Conservation (phyloP, 2,113 vertebrate genomes). For the Sinocyclocheilus anophthalmus region DNA sequence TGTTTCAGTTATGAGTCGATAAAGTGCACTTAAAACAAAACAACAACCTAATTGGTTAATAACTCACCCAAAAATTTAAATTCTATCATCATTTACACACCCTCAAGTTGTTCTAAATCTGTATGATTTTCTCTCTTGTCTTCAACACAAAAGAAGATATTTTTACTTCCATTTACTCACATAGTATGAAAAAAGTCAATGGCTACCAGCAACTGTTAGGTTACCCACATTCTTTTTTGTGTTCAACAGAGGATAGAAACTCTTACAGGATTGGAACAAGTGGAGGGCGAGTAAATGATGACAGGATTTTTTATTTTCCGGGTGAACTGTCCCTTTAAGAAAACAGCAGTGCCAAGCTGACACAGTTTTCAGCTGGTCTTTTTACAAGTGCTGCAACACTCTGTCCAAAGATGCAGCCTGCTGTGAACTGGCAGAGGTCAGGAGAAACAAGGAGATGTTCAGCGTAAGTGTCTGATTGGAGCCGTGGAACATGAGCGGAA, state of each 20-base stretch:
- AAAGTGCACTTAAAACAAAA: neutral
- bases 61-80: too few relatives aligned
- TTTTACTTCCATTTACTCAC: neutral
- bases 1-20: too few relatives aligned
- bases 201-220: neutral
- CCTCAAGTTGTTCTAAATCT: too few relatives aligned
- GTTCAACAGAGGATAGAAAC: neutral
- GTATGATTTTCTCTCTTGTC: too few relatives aligned
- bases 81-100: too few relatives aligned
- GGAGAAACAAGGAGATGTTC: neutral
- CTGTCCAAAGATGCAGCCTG: neutral
- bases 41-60: too few relatives aligned
- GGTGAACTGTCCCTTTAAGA: neutral
- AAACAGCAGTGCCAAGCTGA: neutral
- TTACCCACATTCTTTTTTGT: neutral
- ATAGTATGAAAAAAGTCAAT: neutral
- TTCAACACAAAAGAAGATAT: neutral
- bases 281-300: neutral
- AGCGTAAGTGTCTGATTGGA: neutral
- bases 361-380: neutral
- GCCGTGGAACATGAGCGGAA: neutral
- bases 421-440: constrained; percentile 14
- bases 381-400: neutral
- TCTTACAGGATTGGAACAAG: neutral
- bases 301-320: neutral